Conservation (phyloP, 1,140 invertebrate genomes). For the Maniola jurtina region DNA sequence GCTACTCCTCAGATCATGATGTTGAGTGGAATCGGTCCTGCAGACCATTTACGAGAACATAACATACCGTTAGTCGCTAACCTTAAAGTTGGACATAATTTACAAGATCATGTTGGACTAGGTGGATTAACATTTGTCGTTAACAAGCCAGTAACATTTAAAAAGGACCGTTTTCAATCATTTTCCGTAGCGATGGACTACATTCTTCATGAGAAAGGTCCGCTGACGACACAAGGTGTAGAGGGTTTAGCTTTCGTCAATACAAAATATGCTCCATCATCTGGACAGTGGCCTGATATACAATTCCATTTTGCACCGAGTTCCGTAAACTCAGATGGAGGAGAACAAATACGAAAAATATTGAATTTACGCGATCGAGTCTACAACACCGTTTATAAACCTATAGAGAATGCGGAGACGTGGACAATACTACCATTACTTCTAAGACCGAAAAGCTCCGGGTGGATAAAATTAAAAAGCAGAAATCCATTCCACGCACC, state of each 20-base stretch:
- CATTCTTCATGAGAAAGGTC: conserved; percentile 87
- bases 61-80: conserved; percentile 87
- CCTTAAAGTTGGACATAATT: conserved; percentile 88
- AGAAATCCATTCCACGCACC: conserved; percentile 90
- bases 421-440: conserved; percentile 91
- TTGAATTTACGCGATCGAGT: conserved; percentile 87
- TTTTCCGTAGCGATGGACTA: conserved; percentile 89
- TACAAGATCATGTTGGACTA: conserved; percentile 91
- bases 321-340: conserved; percentile 89
- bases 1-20: conserved; percentile 92
- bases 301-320: conserved; percentile 93
- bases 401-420: conserved; percentile 86
- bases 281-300: conserved; percentile 89
- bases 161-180: conserved; percentile 87
- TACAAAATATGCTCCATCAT: conserved; percentile 87
- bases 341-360: conserved; percentile 87
- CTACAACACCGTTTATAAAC: conserved; percentile 92
- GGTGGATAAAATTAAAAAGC: conserved; percentile 88
- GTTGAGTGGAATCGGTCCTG: conserved; percentile 92
- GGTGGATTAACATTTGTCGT: conserved; percentile 91
- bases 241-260: conserved; percentile 92
- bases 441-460: conserved; percentile 89
- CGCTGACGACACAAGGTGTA: conserved; percentile 89
- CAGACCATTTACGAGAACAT: conserved; percentile 86
- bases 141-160: conserved; percentile 89